Evolutionary conservation across 2,888 invertebrate species (phyloP).

Genomic region (Drosophila rubida): DNA sequence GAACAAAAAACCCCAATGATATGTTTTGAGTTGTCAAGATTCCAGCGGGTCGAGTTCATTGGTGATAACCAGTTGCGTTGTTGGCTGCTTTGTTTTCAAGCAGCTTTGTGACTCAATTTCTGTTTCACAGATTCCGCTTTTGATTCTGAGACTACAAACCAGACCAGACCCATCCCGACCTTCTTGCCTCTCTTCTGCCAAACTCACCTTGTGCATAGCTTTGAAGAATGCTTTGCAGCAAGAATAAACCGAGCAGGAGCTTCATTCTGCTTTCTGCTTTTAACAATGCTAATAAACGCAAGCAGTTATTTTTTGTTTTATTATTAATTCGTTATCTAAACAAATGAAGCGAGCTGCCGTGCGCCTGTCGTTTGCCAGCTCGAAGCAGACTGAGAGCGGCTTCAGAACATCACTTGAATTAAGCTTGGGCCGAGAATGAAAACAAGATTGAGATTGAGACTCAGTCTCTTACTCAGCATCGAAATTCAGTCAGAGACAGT

Average conservation of each 20-base stretch:
- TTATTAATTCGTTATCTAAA: not conserved
- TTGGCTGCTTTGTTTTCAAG: constrained; percentile 16
- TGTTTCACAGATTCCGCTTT: constrained; percentile 5
- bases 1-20: constrained; percentile 25
- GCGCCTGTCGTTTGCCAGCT: constrained; percentile 26
- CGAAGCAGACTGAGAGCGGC: constrained; percentile 54
- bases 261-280: constrained; percentile 26
- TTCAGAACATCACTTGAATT: constrained; percentile 32
- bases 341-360: constrained; percentile 19
- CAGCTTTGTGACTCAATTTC: constrained; percentile 26
- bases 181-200: not conserved
- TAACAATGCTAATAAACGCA: not conserved
- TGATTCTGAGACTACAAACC: constrained; percentile 1
- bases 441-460: not conserved
- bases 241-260: constrained; percentile 33
- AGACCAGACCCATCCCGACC: constrained; percentile 3
- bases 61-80: constrained; percentile 61
- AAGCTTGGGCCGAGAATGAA: constrained; percentile 8
- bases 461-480: not conserved
- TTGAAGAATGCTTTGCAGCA: constrained; percentile 25
- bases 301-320: not conserved
- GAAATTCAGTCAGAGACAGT: not conserved
- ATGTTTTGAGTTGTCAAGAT: constrained; percentile 26
- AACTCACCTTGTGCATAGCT: constrained; percentile 46
- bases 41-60: constrained; percentile 61